A percentile compares a stretch with the other conserved stretches of the same genome.
Conservation (phyloP, 1,140 invertebrate species). For the Chironomus tepperi region DNA sequence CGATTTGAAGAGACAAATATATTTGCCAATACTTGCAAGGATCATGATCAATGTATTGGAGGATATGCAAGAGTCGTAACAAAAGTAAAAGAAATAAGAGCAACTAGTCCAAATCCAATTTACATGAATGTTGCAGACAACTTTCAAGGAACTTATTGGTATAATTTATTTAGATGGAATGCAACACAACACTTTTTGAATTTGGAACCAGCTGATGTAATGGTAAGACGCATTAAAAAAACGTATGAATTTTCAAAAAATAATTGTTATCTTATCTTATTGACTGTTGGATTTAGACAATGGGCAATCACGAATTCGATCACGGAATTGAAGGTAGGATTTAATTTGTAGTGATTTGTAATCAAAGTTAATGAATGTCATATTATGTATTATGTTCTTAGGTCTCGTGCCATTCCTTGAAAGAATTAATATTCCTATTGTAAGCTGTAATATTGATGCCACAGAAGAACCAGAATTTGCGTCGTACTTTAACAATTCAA, state of each 20-base stretch:
- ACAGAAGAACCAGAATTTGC: constrained; percentile 57
- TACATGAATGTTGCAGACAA: constrained; percentile 67
- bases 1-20: constrained; percentile 62
- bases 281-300: constrained; percentile 45
- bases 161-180: constrained; percentile 57
- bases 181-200: constrained; percentile 62
- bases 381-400: no score
- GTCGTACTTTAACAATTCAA: constrained; percentile 50
- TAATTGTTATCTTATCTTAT: constrained; percentile 26
- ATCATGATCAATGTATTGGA: constrained; percentile 45
- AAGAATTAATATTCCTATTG: constrained; percentile 50
- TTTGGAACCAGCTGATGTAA: constrained; percentile 56
- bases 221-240: constrained; percentile 45
- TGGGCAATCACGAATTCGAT: constrained; percentile 89
- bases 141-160: constrained; percentile 71
- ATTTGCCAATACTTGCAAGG: constrained; percentile 50
- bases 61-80: constrained; percentile 55
- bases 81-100: constrained; percentile 41
- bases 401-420: constrained; percentile 59
- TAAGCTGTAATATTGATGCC: constrained; percentile 68
- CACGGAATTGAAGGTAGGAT: constrained; percentile 54
- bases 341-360: no score
- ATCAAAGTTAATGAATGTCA: no score
- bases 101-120: constrained; percentile 47
- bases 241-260: background rate